A percentile compares a stretch with the other conserved stretches of the same genome.
Conservation (phyloP, 2,113 vertebrate species). For the Pachyramphus minor region DNA sequence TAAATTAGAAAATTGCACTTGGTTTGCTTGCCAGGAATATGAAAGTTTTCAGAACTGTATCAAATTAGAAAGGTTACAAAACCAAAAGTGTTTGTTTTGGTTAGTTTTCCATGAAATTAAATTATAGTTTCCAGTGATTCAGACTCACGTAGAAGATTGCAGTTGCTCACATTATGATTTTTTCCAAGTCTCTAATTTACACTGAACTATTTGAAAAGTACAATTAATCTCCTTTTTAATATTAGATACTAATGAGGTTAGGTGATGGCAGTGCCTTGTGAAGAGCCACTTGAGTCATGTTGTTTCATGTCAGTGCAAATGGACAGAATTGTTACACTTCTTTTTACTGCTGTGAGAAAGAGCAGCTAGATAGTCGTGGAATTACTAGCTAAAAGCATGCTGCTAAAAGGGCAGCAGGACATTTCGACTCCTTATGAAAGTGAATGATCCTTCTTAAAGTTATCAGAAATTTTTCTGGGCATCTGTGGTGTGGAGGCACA, state of each 20-base stretch:
- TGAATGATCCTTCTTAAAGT: neutral
- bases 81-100: neutral
- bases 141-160: neutral
- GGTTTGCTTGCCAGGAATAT: neutral
- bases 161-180: neutral
- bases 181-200: neutral
- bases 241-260: neutral
- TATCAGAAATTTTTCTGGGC: neutral
- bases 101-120: neutral
- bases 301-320: neutral
- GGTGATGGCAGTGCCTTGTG: neutral
- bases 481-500: neutral
- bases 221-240: neutral
- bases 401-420: neutral
- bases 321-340: neutral
- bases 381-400: neutral
- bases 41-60: neutral
- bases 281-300: neutral
- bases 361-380: neutral
- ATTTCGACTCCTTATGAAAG: neutral
- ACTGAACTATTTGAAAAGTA: neutral
- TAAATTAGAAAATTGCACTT: neutral
- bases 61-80: neutral
- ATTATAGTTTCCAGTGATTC: neutral
- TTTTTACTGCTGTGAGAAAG: neutral